These are phyloP conservation scores for Notiomystis cincta DNA, from an alignment of 2,113 vertebrate genomes.

Conservation along the genomic window DNA sequence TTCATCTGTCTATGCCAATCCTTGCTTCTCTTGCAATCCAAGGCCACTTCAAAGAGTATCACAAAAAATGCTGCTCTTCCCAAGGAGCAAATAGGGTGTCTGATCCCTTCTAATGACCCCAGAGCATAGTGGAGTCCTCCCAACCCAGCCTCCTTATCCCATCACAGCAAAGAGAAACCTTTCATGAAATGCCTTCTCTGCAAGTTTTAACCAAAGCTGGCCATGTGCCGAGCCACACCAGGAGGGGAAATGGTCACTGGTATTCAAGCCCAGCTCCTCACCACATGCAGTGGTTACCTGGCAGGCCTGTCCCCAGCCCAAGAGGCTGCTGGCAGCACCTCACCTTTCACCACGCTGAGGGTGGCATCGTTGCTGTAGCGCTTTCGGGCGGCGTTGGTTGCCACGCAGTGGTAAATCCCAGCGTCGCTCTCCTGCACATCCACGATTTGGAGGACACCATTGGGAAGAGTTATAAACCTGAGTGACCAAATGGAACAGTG, in stretches of 20 bases:
- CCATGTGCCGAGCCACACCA: background rate
- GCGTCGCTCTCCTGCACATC: slow-evolving; percentile 80
- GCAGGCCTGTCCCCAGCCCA: background rate
- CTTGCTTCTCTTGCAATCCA: background rate
- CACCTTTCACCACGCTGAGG: slow-evolving; percentile 85
- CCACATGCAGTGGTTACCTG: rapidly evolving
- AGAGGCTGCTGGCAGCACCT: background rate
- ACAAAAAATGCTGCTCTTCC: background rate
- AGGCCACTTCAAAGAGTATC: background rate
- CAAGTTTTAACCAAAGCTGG: background rate
- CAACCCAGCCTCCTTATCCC: background rate
- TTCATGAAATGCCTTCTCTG: background rate
- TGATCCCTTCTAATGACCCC: background rate
- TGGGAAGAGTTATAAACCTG: slow-evolving; percentile 91
- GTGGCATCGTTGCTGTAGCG: slow-evolving; percentile 82
- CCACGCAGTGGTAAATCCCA: slow-evolving; percentile 87
- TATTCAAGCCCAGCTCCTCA: background rate
- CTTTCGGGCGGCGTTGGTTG: slow-evolving; percentile 77
- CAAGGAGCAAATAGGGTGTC: background rate
- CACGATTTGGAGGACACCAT: slow-evolving; percentile 93
- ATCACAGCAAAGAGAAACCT: background rate
- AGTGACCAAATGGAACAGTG: background rate
- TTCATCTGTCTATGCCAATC: background rate
- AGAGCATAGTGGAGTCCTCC: background rate
- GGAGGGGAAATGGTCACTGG: background rate